phyloP scores from a whole-genome alignment of 2,113 vertebrate genomes.

The Rhineura floridana region DNA sequence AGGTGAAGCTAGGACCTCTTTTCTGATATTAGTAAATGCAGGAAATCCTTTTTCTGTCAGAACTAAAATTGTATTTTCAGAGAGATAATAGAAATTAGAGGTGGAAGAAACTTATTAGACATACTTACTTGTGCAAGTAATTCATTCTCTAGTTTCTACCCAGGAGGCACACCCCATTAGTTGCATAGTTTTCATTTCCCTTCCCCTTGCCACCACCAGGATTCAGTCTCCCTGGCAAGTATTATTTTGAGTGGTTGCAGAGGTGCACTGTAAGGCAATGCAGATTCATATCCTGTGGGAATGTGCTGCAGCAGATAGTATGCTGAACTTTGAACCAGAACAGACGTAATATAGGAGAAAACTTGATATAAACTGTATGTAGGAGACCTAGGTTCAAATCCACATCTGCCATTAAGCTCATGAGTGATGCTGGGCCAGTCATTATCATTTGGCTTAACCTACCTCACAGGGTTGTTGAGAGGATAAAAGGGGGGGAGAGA shows the following conservation, averaged over 20 bases:
- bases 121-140: neutral
- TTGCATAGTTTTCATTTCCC: neutral
- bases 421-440: neutral
- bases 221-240: too few relatives aligned
- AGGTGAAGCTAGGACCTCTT: constrained; percentile 64
- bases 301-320: neutral
- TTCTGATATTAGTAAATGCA: constrained; percentile 71
- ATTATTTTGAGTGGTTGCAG: neutral
- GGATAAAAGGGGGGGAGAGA: too few relatives aligned
- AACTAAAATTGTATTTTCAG: constrained; percentile 64
- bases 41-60: constrained; percentile 67
- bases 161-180: neutral
- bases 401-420: neutral
- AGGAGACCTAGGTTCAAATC: neutral
- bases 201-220: too few relatives aligned
- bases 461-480: neutral
- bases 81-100: constrained; percentile 46
- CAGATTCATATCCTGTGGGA: too few relatives aligned
- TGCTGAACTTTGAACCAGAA: neutral
- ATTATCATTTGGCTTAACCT: neutral
- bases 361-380: neutral
- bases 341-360: neutral
- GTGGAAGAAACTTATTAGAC: constrained; percentile 10
- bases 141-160: neutral
- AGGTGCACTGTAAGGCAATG: neutral